Evolutionary conservation across 1,140 invertebrate genomes (phyloP), one percentile per base, ranked within the genome.

Genomic region (Colletes latitarsis): DNA sequence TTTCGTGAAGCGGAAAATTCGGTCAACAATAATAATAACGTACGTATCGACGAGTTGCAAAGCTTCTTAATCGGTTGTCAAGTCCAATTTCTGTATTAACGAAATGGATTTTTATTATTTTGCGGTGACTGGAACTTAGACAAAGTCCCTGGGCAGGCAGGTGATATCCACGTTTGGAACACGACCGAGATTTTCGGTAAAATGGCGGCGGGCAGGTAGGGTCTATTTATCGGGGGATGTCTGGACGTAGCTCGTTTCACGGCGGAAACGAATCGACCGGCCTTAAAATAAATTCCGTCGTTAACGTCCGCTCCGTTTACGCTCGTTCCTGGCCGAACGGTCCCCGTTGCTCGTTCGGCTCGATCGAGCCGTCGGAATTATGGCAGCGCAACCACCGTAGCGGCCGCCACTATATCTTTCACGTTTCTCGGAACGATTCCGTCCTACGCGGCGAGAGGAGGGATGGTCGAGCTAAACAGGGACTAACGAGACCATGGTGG

Each of bases 401-500:
- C 53, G 64, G 55, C 17, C 53, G 12, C 15, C 6, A 12, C 10
- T 30, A 30, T 21, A 63, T 43, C 30, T 53, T 60, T 72, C 58
- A 39, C 49, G 58, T 43, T 72, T 72, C 69, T 41, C 68, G 43
- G 58, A 72, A 72, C 58, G 67, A 46, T 43, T 21, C 64, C 6
- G 43, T 3, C 6, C 12, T 8, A 8, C 8, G 6, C 12, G 39
- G 19, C 8, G 52, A 5, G 41, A 55, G 10, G 53, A 19, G 15
- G 41, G 43, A 17, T 41, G 58, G 43, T 46, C 43, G 41, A 43
- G n/a, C 39, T 46, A 76, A 66, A 76, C 63, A 46, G 63, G 63
- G 73, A 58, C 73, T 76, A 70, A 70, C 64, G 75, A 77, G 75
- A 62, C n/a, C 83, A 58, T 85, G 81, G 89, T 90, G 88, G 88